Conservation (phyloP, 23 tunicate genomes). For the Phallusia fumigata region DNA sequence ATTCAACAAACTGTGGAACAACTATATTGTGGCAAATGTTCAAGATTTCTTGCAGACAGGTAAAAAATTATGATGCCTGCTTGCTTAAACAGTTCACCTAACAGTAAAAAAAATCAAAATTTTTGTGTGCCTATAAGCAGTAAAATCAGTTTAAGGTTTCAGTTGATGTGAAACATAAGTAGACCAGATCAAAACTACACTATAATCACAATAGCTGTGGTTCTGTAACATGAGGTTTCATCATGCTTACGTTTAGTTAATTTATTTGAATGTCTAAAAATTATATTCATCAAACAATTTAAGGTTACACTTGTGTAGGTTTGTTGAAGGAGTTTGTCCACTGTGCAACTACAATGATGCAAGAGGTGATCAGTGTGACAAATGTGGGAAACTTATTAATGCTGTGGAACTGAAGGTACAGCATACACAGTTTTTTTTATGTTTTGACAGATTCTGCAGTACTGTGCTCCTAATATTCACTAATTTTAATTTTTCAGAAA, state of each 20-base stretch:
- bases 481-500: constrained; percentile 16
- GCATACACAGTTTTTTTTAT: too few species aligned
- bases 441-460: neutral
- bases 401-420: constrained; percentile 95
- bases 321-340: constrained; percentile 99
- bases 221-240: too few species aligned
- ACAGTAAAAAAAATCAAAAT: too few species aligned
- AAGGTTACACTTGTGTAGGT: constrained; percentile 24
- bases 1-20: constrained; percentile 81
- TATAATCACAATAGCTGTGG: too few species aligned
- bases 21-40: constrained; percentile 71
- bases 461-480: neutral
- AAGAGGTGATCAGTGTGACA: constrained; percentile 98
- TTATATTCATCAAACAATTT: neutral
- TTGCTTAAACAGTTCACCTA: too few species aligned
- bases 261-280: neutral
- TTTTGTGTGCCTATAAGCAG: too few species aligned
- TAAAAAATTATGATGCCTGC: neutral
- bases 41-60: constrained; percentile 88
- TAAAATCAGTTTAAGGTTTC: too few species aligned
- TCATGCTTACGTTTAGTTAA: too few species aligned
- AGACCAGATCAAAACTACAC: too few species aligned
- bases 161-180: too few species aligned
- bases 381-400: constrained; percentile 93
- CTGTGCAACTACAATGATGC: constrained; percentile 87